Evolutionary conservation across 1,140 invertebrate genomes (phyloP).

Genomic region (Pygmarrhopalites habei): DNA sequence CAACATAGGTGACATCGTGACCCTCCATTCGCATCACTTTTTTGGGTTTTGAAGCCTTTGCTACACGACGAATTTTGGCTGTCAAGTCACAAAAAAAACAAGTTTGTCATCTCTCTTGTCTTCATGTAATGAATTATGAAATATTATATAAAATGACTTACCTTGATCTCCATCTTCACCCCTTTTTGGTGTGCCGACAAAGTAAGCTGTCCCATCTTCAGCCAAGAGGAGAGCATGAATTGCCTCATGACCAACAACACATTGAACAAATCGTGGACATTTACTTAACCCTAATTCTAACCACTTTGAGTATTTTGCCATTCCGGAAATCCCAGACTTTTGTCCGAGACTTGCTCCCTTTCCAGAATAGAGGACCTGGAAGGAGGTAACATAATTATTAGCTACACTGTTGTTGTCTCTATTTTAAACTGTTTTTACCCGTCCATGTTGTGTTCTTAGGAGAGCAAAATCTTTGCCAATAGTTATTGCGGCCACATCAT

Average conservation of each 20-base stretch:
- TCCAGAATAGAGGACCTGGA: conserved; percentile 65
- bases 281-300: conserved; percentile 67
- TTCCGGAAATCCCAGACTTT: conserved; percentile 58
- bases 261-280: conserved; percentile 64
- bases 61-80: conserved; percentile 71
- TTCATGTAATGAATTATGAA: too few relatives aligned
- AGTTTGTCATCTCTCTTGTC: neutral
- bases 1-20: conserved; percentile 68
- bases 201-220: conserved; percentile 81
- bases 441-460: conserved; percentile 66
- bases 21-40: conserved; percentile 86
- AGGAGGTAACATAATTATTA: too few relatives aligned
- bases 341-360: conserved; percentile 67
- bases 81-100: conserved; percentile 27
- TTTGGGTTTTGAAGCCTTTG: conserved; percentile 85
- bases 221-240: conserved; percentile 78
- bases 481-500: conserved; percentile 58
- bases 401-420: too few relatives aligned
- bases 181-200: conserved; percentile 77
- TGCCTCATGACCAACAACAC: conserved; percentile 86
- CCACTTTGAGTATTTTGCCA: conserved; percentile 57
- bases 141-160: too few relatives aligned
- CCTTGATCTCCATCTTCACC: conserved; percentile 85
- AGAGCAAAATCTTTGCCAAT: conserved; percentile 80
- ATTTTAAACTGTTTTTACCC: too few relatives aligned